Base-by-base conservation (phyloP, 64 coral and sea anemone species). In the Actinia tenebrosa region DNA sequence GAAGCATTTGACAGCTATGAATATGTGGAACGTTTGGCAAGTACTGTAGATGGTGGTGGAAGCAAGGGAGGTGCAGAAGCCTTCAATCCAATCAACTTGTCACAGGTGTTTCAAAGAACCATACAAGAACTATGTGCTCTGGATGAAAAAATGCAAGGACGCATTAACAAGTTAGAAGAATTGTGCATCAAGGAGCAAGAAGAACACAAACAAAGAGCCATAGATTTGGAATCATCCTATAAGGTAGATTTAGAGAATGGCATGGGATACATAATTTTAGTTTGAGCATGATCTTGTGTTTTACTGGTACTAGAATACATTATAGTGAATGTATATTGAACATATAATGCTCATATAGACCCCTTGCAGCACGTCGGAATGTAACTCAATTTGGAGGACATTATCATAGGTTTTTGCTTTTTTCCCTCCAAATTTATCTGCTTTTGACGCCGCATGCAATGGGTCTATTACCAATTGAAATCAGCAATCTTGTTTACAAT, bases 101-200 rank as follows among this genome's bases (percentile, higher is more conserved):
- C 90, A 53, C 86, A 86, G 81, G 90, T 92, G 1, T 98, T 98
- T 89, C 84, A 95, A 61, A 98, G 84, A 78, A 95, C 96, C 43
- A 98, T 98, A 58, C 88, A 86, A 55, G 93, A 98, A 78, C 88
- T 98, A 2, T 87, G 87, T 55, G 90, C 90, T 50, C 82, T 92
- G 7, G 96, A 98, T 87, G 89, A 95, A 75, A 94, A 94, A 82
- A 94, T 98, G 86, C 93, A 98, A 86, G 96, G 96, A 9, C 88
- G 93, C 44, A 94, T 98, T 10, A 95, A 94, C 84, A 98, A 98
- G 90, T 90, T 98, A 45, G 96, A 98, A 78, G 96, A 98, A 59
- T 86, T 98, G 55, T 98, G 96, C 89, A 82, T 80, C 1, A 95
- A 92, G 69, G 93, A 98, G 59, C 93, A 98, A 68, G 90, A 98